Evolutionary conservation across 2,888 invertebrate species (phyloP).

Genomic region (Tetramorium bicarinatum): DNA sequence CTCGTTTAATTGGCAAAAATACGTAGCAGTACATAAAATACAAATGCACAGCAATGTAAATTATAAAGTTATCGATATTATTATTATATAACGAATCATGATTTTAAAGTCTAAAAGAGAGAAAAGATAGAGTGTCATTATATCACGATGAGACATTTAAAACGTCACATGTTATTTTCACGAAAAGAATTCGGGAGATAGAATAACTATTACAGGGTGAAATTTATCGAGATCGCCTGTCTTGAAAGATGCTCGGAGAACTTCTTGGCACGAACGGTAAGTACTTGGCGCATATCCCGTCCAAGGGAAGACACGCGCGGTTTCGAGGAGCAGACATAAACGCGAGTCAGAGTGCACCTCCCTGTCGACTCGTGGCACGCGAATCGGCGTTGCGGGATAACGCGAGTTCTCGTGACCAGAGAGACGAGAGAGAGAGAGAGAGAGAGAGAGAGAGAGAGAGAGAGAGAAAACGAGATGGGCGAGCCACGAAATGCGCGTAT

Average conservation of each 20-base stretch:
- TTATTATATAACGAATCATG: neutral
- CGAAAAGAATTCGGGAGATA: neutral
- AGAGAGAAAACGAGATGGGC: neutral
- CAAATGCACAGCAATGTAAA: neutral
- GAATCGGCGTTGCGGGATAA: conserved; percentile 60
- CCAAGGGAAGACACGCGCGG: conserved; percentile 31
- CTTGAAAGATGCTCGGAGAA: conserved; percentile 29
- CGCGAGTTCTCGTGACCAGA: conserved; percentile 64
- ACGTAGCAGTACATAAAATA: neutral
- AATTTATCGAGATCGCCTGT: conserved; percentile 39
- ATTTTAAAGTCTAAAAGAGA: neutral
- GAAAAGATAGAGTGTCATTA: neutral
- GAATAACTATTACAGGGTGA: neutral
- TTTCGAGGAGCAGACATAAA: conserved; percentile 30
- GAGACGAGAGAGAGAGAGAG: neutral
- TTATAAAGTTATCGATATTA: neutral
- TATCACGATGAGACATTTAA: neutral
- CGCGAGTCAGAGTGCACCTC: conserved; percentile 40
- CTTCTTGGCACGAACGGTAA: conserved; percentile 44
- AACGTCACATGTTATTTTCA: neutral
- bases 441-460: neutral
- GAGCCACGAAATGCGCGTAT: conserved; percentile 14
- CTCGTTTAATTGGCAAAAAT: neutral
- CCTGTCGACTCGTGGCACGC: conserved; percentile 49
- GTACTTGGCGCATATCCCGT: conserved; percentile 40